Percentiles rank a stretch among this genome's conserved stretches.
Conservation (phyloP, 2,888 invertebrate species). For the Acanthoscelides obtectus region DNA sequence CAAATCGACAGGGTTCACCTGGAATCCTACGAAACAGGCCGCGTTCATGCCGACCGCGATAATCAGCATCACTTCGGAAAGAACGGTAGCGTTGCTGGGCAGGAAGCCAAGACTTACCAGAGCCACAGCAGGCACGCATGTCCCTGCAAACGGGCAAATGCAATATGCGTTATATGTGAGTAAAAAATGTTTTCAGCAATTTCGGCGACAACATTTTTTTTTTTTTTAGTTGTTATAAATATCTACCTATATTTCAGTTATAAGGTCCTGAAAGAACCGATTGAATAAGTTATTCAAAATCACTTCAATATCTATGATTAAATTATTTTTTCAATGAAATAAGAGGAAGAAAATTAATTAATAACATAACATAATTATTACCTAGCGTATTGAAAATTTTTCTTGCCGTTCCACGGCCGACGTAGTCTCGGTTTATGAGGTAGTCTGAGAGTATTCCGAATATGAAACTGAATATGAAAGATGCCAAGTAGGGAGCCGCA, state of each 20-base stretch:
- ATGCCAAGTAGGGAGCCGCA: constrained; percentile 66
- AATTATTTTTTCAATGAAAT: no score
- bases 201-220: no score
- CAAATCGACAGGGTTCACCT: constrained; percentile 78
- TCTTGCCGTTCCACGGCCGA: constrained; percentile 32
- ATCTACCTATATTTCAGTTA: no score
- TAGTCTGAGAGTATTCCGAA: constrained; percentile 64
- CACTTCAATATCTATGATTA: no score
- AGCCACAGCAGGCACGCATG: constrained; percentile 39
- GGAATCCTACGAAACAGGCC: constrained; percentile 69
- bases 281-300: no score
- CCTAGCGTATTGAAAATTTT: constrained; percentile 58
- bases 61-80: constrained; percentile 63
- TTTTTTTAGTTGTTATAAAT: no score
- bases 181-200: no score
- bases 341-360: no score
- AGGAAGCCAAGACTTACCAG: constrained; percentile 29
- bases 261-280: no score
- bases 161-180: no score
- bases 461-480: constrained; percentile 66
- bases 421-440: constrained; percentile 47
- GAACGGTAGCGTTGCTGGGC: constrained; percentile 19
- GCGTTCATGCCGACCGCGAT: constrained; percentile 73
- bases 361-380: no score
- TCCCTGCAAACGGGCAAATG: no score